Base-by-base conservation (phyloP, 2,888 invertebrate species). In the Seira ritae region DNA sequence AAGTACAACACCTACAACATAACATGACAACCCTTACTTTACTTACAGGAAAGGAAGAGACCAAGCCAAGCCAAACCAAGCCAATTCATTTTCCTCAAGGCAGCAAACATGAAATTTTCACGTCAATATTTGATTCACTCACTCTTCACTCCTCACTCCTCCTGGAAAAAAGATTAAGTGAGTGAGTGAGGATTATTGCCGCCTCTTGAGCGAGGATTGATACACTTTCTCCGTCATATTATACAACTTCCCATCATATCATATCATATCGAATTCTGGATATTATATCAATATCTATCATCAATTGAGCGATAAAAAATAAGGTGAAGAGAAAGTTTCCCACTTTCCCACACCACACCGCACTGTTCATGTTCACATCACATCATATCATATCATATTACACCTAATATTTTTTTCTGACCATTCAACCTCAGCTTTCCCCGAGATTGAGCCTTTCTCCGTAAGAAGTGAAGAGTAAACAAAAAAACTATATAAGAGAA, bases 51-150 rank as follows among this genome's bases (percentile, higher is more conserved):
- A n/a, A n/a, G n/a, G n/a, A n/a, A n/a, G n/a, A n/a, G n/a, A n/a
- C n/a, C n/a, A n/a, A n/a, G n/a, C n/a, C n/a, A n/a, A n/a, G n/a
- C 31, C 31, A 31, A 8, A 2, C 8, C 31, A 4, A 20, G 22
- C 62, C 62, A 62, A 62, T 62, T 62, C 22, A 62, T 62, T 62
- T n/a, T 62, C 62, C 10, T n/a, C 62, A n/a, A 8, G 22, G 4
- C 20, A 62, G 3, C 4, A 62, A 62, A 62, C 62, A 62, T 20
- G 20, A 62, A 6, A 8, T 12, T 50, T 19, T 20, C 62, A 62
- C 50, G 62, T 62, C 62, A 62, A 62, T 62, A 62, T 62, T 62
- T 62, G 62, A 62, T 62, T 62, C 62, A 62, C 62, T n/a, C n/a
- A n/a, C n/a, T n/a, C n/a, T n/a, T n/a, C n/a, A n/a, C n/a, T n/a